Evolutionary conservation across 2,797 vertebrate genomes (phyloP).

Genomic region (Gallinago stenura): DNA sequence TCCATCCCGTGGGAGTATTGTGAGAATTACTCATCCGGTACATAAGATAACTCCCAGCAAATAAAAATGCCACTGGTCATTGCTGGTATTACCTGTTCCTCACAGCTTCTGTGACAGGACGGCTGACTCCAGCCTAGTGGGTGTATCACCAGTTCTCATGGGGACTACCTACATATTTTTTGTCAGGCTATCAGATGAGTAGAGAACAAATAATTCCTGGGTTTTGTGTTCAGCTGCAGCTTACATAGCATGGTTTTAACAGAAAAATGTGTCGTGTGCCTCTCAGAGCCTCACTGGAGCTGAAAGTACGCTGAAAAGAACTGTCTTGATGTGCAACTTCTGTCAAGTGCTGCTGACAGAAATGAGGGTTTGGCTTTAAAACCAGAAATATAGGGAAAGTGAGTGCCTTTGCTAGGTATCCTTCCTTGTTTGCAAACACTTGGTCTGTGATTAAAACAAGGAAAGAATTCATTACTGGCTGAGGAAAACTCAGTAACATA

Average conservation of each 20-base stretch:
- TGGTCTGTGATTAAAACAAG: background rate
- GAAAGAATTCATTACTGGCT: background rate
- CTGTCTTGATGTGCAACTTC: background rate
- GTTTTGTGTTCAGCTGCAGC: background rate
- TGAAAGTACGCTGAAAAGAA: background rate
- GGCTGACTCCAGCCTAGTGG: background rate
- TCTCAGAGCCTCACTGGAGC: background rate
- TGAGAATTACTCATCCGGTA: constrained; percentile 15
- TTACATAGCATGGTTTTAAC: background rate
- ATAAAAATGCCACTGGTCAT: background rate
- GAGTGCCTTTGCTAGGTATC: background rate
- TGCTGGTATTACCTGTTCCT: background rate
- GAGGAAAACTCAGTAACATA: constrained; percentile 27
- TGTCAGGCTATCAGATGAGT: background rate
- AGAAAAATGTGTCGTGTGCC: background rate
- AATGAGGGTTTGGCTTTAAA: background rate
- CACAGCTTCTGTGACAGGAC: background rate
- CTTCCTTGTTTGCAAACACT: constrained; percentile 26
- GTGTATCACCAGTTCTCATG: background rate
- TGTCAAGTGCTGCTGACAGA: background rate
- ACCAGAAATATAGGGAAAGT: background rate
- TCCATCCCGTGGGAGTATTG: background rate
- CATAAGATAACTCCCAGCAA: background rate
- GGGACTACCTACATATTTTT: background rate
- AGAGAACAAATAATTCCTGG: background rate